Percentiles rank a stretch among this genome's conserved stretches.
Evolutionary conservation across 1,140 invertebrate species (phyloP).

Genomic region (Drosophila lacteicornis): DNA sequence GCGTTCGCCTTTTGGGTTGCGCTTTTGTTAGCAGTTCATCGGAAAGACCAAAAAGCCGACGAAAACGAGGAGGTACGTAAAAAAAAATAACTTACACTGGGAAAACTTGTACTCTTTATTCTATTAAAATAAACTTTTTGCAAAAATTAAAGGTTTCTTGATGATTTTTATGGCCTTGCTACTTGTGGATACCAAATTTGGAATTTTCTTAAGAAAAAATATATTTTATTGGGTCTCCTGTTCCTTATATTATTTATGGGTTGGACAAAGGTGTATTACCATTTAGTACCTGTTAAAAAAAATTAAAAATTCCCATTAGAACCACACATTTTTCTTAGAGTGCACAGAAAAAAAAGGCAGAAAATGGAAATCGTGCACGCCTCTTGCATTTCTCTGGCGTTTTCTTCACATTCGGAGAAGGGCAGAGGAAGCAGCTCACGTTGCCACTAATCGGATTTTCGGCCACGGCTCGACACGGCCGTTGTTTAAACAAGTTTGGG

Average conservation of each 20-base stretch:
- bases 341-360: conserved; percentile 13
- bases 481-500: conserved; percentile 80
- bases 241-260: too few relatives aligned
- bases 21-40: conserved; percentile 75
- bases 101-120: too few relatives aligned
- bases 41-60: conserved; percentile 44
- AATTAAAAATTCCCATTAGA: background rate
- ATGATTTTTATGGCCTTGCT: too few relatives aligned
- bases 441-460: conserved; percentile 80
- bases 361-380: conserved; percentile 77
- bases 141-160: too few relatives aligned
- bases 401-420: conserved; percentile 39
- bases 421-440: conserved; percentile 49
- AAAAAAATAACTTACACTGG: background rate
- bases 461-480: conserved; percentile 72
- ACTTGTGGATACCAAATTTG: background rate
- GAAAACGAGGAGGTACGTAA: conserved; percentile 28
- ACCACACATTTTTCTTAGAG: background rate
- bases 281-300: too few relatives aligned
- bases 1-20: conserved; percentile 44
- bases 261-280: too few relatives aligned
- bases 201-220: too few relatives aligned
- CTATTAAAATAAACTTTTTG: too few relatives aligned
- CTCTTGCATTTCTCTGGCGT: conserved; percentile 52
- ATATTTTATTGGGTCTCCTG: too few relatives aligned